Percentiles rank a stretch among this genome's conserved stretches.
Evolutionary conservation across 2,888 invertebrate species (phyloP).

Genomic region (Elegia similella): DNA sequence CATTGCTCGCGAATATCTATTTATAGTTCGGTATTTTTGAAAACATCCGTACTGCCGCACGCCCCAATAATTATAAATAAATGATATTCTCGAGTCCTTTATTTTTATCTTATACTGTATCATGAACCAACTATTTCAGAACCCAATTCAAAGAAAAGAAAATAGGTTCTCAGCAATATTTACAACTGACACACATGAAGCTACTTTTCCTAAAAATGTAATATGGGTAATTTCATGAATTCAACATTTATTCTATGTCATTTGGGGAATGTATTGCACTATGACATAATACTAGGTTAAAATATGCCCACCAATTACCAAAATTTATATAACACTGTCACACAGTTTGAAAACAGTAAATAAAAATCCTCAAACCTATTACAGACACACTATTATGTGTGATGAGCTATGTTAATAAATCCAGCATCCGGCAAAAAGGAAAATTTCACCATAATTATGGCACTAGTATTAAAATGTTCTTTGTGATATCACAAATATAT

Average conservation of each 20-base stretch:
- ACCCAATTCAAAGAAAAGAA: not conserved
- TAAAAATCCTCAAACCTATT: not conserved
- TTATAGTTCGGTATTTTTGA: not conserved
- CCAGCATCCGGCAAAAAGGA: not conserved
- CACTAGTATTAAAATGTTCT: not conserved
- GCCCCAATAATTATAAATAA: not conserved
- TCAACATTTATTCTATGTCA: conserved; percentile 35
- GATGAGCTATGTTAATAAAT: not conserved
- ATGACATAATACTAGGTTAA: conserved; percentile 11
- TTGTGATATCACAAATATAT: not conserved
- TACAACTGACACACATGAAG: not conserved
- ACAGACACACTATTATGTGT: too few relatives aligned
- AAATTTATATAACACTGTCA: not conserved
- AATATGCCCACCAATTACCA: not conserved
- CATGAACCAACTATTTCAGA: not conserved
- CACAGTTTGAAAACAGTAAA: not conserved
- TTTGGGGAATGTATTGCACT: conserved; percentile 52
- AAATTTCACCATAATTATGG: not conserved
- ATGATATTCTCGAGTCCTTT: not conserved
- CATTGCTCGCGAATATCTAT: not conserved
- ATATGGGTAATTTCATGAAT: not conserved
- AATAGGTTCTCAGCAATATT: not conserved
- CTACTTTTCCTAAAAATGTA: not conserved
- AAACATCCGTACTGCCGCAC: not conserved
- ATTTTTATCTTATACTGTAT: not conserved